Conservation (phyloP, 2,888 invertebrate genomes). For the Diplazon laetatorius region DNA sequence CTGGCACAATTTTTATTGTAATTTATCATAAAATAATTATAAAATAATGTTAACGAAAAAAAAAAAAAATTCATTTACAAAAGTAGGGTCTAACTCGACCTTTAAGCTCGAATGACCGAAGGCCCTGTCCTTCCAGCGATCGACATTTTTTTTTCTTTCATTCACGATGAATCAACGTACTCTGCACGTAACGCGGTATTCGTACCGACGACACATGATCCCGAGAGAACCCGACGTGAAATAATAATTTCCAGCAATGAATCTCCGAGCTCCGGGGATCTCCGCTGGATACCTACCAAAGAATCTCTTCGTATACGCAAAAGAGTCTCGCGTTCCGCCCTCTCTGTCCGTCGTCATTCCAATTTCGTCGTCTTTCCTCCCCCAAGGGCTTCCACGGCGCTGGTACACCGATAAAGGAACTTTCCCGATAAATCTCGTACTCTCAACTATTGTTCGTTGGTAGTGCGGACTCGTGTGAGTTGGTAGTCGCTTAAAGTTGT, state of each 20-base stretch:
- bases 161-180: conserved; percentile 10
- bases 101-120: too few relatives aligned
- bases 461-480: conserved; percentile 32
- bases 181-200: conserved; percentile 8
- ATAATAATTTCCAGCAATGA: conserved; percentile 50
- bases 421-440: conserved; percentile 74
- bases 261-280: conserved; percentile 41
- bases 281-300: conserved; percentile 18
- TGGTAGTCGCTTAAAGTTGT: conserved; percentile 1
- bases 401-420: conserved; percentile 67
- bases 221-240: conserved; percentile 13
- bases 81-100: too few relatives aligned
- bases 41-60: too few relatives aligned
- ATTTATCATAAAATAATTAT: too few relatives aligned
- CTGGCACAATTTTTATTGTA: too few relatives aligned
- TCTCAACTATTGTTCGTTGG: conserved; percentile 71
- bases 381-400: conserved; percentile 22
- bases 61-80: too few relatives aligned
- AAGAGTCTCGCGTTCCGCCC: conserved; percentile 1
- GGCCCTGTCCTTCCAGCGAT: conserved; percentile 24
- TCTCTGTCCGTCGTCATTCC: conserved; percentile 8
- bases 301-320: conserved; percentile 30
- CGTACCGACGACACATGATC: background rate
- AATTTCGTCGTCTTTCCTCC: conserved; percentile 42
- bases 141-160: conserved; percentile 28